These are phyloP conservation scores for Protophormia terraenovae DNA, from an alignment of 2,888 invertebrate genomes.

Conservation along the genomic window DNA sequence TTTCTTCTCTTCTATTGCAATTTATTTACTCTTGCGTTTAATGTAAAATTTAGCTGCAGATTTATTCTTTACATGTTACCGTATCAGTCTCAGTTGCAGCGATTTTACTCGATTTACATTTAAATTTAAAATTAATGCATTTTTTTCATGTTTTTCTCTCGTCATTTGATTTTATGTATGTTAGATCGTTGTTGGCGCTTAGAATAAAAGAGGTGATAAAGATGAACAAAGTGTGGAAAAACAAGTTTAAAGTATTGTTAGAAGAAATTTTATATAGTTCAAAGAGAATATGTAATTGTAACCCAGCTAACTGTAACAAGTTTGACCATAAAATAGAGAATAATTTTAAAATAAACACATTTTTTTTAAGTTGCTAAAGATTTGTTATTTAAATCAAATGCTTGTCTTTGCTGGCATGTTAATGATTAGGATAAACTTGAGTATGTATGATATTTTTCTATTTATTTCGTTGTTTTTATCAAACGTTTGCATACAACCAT, in stretches of 20 bases:
- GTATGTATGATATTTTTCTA: not conserved
- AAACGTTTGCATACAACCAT: not conserved
- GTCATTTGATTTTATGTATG: not conserved
- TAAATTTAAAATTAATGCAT: constrained; percentile 48
- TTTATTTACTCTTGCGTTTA: constrained; percentile 59
- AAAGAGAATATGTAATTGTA: not conserved
- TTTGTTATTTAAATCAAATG: too few relatives aligned
- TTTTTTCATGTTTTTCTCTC: constrained; percentile 11
- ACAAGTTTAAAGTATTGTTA: constrained; percentile 7
- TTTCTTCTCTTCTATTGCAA: constrained; percentile 8
- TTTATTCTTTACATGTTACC: constrained; percentile 3
- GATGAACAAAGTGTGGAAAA: not conserved
- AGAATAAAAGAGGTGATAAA: not conserved
- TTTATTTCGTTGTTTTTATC: too few relatives aligned
- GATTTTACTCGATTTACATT: constrained; percentile 43
- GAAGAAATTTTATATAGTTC: not conserved
- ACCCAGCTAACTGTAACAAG: too few relatives aligned
- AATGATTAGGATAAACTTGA: too few relatives aligned
- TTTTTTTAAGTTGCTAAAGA: too few relatives aligned
- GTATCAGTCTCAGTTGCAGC: not conserved
- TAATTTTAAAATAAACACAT: too few relatives aligned
- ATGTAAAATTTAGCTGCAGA: constrained; percentile 47
- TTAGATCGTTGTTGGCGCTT: constrained; percentile 20
- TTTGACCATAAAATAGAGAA: not conserved
- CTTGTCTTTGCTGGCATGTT: too few relatives aligned